These are phyloP conservation scores for Agraylea sexmaculata DNA, from an alignment of 1,140 invertebrate genomes.

Conservation along the genomic window DNA sequence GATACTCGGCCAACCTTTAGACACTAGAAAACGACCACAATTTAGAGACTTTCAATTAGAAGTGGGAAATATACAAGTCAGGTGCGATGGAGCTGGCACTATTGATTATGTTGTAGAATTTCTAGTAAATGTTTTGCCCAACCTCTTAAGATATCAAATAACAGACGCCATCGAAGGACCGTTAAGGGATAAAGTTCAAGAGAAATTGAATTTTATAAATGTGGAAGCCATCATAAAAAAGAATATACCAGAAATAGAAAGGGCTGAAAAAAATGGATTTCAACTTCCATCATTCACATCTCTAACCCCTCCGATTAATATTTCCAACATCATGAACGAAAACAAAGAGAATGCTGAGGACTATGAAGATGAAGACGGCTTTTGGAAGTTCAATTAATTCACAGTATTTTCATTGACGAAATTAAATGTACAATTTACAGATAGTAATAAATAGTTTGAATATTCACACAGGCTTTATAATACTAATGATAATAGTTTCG, in stretches of 20 bases:
- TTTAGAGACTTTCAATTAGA: constrained; percentile 64
- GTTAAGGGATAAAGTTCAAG: constrained; percentile 52
- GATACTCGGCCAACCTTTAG: constrained; percentile 59
- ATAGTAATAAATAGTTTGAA: too few relatives aligned
- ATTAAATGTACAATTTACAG: too few relatives aligned
- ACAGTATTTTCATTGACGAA: too few relatives aligned
- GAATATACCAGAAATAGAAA: constrained; percentile 50
- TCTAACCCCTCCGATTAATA: constrained; percentile 12
- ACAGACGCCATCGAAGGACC: constrained; percentile 70
- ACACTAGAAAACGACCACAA: constrained; percentile 56
- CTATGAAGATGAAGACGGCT: constrained; percentile 33
- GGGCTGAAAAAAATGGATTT: constrained; percentile 38
- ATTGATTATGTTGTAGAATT: constrained; percentile 70
- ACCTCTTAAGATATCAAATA: constrained; percentile 71
- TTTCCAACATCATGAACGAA: background rate
- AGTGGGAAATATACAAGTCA: constrained; percentile 70
- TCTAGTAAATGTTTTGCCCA: constrained; percentile 64
- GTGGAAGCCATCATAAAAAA: constrained; percentile 58
- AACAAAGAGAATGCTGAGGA: background rate
- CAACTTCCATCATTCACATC: constrained; percentile 29
- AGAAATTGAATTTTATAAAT: constrained; percentile 54
- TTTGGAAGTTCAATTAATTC: constrained; percentile 34
- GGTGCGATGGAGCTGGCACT: constrained; percentile 65
- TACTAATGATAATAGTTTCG: too few relatives aligned
- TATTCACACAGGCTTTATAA: too few relatives aligned